Percentiles rank a stretch among this genome's conserved stretches.
phyloP scores from a whole-genome alignment of 2,797 vertebrate genomes.

The Alfaro cultratus region DNA sequence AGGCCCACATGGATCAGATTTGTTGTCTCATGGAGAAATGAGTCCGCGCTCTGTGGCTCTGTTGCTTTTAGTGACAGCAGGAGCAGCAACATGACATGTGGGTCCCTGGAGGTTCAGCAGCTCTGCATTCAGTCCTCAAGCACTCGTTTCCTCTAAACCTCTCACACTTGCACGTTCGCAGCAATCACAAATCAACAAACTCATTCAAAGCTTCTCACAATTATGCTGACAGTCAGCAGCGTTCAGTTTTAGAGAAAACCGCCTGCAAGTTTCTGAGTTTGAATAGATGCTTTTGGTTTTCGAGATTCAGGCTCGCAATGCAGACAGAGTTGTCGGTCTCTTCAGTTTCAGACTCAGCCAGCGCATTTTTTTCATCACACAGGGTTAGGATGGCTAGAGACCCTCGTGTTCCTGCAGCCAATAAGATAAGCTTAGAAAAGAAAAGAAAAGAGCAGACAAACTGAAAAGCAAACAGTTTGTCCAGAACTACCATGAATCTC shows the following conservation, averaged over 20 bases:
- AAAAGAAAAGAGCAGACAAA: neutral
- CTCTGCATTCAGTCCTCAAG: neutral
- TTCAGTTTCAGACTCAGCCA: neutral
- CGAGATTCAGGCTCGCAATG: neutral
- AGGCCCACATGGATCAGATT: neutral
- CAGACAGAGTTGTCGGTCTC: neutral
- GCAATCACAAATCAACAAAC: too few relatives aligned
- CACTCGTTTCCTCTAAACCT: neutral
- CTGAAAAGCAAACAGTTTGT: neutral
- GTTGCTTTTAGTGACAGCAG: too few relatives aligned
- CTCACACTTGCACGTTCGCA: neutral
- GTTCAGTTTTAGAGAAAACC: neutral
- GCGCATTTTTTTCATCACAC: neutral
- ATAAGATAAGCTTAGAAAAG: neutral
- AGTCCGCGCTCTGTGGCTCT: too few relatives aligned
- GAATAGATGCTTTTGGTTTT: neutral
- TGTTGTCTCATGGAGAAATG: too few relatives aligned
- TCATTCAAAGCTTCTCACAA: neutral
- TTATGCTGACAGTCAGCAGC: neutral
- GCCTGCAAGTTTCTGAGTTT: neutral
- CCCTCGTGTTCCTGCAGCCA: neutral
- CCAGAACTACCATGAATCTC: neutral
- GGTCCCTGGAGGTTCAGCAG: neutral
- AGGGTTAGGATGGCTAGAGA: neutral
- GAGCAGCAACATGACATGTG: too few relatives aligned